Conservation (phyloP, 2,113 vertebrate species). For the Camarhynchus parvulus region DNA sequence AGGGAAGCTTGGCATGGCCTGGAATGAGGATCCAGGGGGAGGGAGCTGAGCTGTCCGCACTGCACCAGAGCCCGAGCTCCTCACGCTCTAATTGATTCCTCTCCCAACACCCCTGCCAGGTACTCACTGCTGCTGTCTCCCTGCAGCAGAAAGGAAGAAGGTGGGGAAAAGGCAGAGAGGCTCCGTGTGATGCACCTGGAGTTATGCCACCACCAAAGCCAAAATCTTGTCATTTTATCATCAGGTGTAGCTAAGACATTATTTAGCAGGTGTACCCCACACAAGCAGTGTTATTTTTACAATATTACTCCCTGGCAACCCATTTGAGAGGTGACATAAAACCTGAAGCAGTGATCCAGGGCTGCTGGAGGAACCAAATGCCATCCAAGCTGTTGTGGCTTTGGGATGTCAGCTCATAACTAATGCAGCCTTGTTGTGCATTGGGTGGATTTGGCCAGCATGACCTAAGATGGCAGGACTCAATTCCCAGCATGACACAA, state of each 20-base stretch:
- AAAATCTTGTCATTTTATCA: background rate
- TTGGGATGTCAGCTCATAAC: background rate
- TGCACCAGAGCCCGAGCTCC: background rate
- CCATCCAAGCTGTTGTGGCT: background rate
- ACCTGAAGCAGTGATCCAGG: background rate
- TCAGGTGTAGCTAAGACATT: background rate
- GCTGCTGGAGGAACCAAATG: background rate
- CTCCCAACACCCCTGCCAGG: background rate
- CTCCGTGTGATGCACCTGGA: background rate
- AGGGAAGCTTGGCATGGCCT: fast-evolving
- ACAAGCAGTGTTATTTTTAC: background rate
- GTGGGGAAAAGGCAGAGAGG: background rate
- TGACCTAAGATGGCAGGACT: background rate
- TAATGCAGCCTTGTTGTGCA: background rate
- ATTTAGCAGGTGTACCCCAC: background rate
- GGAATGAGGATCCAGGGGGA: background rate
- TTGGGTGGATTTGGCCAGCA: background rate
- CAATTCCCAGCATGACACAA: slow-evolving; percentile 30
- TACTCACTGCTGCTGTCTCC: background rate
- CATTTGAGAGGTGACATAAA: background rate
- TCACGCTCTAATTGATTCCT: background rate
- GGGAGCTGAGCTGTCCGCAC: background rate
- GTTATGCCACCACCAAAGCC: background rate
- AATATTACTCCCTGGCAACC: background rate
- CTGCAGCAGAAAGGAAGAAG: background rate